phyloP scores from a whole-genome alignment of 2,888 invertebrate genomes.

The Lycocerus yunnanus region DNA sequence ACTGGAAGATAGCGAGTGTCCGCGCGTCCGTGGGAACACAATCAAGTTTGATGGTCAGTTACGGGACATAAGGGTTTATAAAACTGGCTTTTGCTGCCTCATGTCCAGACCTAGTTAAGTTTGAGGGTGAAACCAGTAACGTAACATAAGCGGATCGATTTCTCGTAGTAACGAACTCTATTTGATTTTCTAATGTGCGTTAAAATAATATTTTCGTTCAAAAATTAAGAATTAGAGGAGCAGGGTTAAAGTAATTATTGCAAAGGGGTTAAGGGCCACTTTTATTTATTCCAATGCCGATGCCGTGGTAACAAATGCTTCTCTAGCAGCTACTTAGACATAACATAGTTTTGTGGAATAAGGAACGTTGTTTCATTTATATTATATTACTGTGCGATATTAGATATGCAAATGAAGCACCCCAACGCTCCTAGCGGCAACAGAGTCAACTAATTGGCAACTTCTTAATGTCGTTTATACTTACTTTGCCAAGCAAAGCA shows the following conservation, averaged over 20 bases:
- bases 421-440: conserved; percentile 49
- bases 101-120: conserved; percentile 25
- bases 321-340: conserved; percentile 23
- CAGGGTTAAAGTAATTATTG: neutral
- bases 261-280: neutral
- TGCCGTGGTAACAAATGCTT: conserved; percentile 7
- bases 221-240: neutral
- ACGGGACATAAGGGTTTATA: conserved; percentile 30
- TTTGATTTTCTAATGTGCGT: neutral
- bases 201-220: neutral
- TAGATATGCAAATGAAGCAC: conserved; percentile 55
- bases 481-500: conserved; percentile 57
- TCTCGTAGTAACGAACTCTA: neutral
- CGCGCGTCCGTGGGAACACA: conserved; percentile 42
- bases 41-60: conserved; percentile 45
- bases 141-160: conserved; percentile 27
- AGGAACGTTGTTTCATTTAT: conserved; percentile 48
- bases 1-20: conserved; percentile 32
- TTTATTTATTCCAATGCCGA: neutral
- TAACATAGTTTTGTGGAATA: conserved; percentile 30
- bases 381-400: conserved; percentile 55
- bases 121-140: conserved; percentile 29
- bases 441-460: conserved; percentile 57
- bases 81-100: conserved; percentile 28
- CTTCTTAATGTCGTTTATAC: conserved; percentile 59